Percentiles rank a stretch among this genome's conserved stretches.
Conservation (phyloP, 2,113 vertebrate species). For the Istiophorus platypterus region DNA sequence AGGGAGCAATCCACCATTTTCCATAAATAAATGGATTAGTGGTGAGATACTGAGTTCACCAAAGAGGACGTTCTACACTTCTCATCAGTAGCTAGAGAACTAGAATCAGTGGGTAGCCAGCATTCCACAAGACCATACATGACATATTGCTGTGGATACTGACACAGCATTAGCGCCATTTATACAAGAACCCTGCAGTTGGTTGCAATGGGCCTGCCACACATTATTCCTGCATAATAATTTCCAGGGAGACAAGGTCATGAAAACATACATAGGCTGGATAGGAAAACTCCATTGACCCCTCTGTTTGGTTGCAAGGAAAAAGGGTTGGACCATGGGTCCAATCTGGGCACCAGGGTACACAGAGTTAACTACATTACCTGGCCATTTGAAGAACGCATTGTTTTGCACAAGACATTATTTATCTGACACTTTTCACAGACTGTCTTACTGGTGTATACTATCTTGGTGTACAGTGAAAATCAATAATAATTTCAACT, state of each 20-base stretch:
- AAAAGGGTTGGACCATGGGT: neutral
- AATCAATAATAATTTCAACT: too few species aligned
- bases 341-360: too few species aligned
- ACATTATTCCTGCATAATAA: neutral
- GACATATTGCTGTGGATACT: neutral
- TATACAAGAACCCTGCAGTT: too few species aligned
- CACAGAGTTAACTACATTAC: too few species aligned
- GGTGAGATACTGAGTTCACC: neutral
- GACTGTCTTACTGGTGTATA: too few species aligned
- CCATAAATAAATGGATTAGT: neutral
- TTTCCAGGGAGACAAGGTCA: neutral
- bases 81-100: neutral
- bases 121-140: neutral
- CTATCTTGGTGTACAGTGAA: too few species aligned
- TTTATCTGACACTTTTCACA: too few species aligned
- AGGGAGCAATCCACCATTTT: neutral
- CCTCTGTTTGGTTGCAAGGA: neutral
- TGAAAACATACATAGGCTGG: neutral
- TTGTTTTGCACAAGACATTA: too few species aligned
- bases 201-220: too few species aligned
- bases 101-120: neutral
- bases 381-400: too few species aligned
- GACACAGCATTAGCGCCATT: too few species aligned
- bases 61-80: neutral
- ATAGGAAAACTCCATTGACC: neutral